Evolutionary conservation across 2,888 invertebrate genomes (phyloP), one percentile per base, ranked within the genome.

Genomic region (Apodemia hepburni): DNA sequence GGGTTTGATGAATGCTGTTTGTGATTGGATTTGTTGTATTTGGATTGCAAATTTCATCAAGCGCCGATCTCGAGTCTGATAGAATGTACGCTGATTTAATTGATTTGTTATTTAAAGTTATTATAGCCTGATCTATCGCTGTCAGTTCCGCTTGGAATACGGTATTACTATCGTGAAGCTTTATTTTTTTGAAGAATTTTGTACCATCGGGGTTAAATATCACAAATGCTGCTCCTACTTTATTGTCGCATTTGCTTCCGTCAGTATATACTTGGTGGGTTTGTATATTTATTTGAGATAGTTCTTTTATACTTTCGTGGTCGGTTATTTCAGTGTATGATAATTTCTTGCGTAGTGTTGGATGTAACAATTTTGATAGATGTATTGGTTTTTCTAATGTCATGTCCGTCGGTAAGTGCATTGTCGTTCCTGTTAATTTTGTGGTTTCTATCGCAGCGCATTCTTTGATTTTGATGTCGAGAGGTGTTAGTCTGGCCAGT

Each of bases 401-500:
- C 45, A 45, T 45, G n/a, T 45, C 45, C 12, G 45, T n/a, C n/a
- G 45, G n/a, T 45, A 45, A 45, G n/a, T 45, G n/a, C 5, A n/a
- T 4, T 45, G n/a, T 45, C 12, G n/a, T 45, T 45, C 45, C 45
- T 45, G n/a, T 45, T 45, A n/a, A 45, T 45, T 45, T 45, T 4
- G n/a, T 45, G 12, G 45, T n/a, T 45, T n/a, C 5, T n/a, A n/a
- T n/a, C n/a, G 5, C 12, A 45, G 12, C 45, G 9, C 17, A 18
- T 17, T 18, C 51, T 27, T 27, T 54, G 22, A 68, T 61, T 61
- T 66, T 67, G 0, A 64, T 33, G 4, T 64, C 29, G 0, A 71
- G 51, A 1, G 71, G 70, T 1, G 59, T 66, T 17, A 70, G 64
- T 17, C 62, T 60, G 1, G 68, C 67, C 0, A 29, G 29, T 4